Evolutionary conservation across 2,113 vertebrate genomes (phyloP).

Genomic region (Oncorhynchus kisutch): DNA sequence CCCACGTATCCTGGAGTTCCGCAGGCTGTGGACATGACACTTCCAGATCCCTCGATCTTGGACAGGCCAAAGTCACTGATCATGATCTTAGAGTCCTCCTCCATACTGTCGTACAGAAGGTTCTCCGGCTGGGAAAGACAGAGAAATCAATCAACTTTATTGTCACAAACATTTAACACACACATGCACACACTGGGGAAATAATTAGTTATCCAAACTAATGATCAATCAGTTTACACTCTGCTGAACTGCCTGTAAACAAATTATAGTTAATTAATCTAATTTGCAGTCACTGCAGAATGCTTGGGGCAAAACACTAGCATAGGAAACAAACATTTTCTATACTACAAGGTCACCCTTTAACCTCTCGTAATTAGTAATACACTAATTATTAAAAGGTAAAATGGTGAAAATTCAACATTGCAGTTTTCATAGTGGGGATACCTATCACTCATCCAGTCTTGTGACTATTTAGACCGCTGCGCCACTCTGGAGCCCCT

Average conservation of each 20-base stretch:
- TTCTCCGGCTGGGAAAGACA: constrained; percentile 85
- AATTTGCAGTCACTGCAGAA: constrained; percentile 14
- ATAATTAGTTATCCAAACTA: constrained; percentile 34
- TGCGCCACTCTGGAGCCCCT: too few species aligned
- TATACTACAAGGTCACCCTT: neutral
- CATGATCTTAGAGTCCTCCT: constrained; percentile 98
- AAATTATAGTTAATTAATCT: constrained; percentile 35
- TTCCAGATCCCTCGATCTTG: constrained; percentile 90
- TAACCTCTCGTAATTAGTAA: too few species aligned
- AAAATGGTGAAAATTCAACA: neutral
- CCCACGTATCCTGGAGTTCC: constrained; percentile 96
- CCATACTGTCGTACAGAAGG: constrained; percentile 94
- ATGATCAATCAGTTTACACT: constrained; percentile 36
- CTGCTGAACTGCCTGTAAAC: constrained; percentile 37
- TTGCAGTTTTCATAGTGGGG: too few species aligned
- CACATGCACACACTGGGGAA: neutral
- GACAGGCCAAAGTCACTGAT: constrained; percentile 97
- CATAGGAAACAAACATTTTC: neutral
- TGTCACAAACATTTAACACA: neutral
- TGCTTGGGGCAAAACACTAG: neutral
- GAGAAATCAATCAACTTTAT: neutral
- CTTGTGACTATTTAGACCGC: too few species aligned
- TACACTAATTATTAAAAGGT: too few species aligned
- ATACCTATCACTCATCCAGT: too few species aligned
- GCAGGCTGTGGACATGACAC: constrained; percentile 94